Percentiles rank a stretch among this genome's conserved stretches.
phyloP scores from a whole-genome alignment of 2,113 vertebrate species.

The Hemichromis elongatus region DNA sequence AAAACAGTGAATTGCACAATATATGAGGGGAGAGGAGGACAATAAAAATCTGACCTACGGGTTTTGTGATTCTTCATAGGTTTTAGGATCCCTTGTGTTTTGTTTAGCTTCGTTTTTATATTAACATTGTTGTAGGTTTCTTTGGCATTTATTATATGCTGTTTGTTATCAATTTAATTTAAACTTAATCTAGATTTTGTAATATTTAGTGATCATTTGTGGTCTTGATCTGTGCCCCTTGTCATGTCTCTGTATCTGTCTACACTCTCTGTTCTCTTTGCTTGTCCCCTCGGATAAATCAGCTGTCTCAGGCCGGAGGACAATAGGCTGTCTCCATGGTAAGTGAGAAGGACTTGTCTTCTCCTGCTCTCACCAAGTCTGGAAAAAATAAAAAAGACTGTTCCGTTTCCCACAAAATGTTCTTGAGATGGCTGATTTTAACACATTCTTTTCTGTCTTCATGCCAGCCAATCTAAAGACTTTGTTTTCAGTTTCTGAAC shows the following conservation, averaged over 20 bases:
- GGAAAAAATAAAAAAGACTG: not conserved
- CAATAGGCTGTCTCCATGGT: not conserved
- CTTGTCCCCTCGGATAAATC: not conserved
- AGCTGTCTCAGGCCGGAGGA: not conserved
- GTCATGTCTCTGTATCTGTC: too few relatives aligned
- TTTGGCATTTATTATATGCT: not conserved
- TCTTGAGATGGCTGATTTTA: not conserved
- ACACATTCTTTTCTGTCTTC: not conserved
- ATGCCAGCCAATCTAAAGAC: not conserved
- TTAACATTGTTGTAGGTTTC: not conserved
- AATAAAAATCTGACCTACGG: too few relatives aligned
- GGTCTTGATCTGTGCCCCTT: too few relatives aligned
- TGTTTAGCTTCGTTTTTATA: not conserved
- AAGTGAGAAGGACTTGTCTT: not conserved
- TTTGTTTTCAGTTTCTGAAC: not conserved
- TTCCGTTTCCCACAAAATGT: accelerated
- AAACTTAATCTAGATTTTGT: not conserved
- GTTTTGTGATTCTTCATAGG: not conserved
- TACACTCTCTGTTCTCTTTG: not conserved
- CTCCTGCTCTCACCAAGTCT: not conserved
- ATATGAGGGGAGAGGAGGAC: too few relatives aligned
- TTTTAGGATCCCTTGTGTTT: too few relatives aligned
- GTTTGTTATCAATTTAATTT: accelerated
- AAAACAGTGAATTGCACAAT: too few relatives aligned
- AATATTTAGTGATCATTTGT: not conserved